Conservation (phyloP, 1,140 invertebrate genomes). For the Ceratoteleas bidentatus region DNA sequence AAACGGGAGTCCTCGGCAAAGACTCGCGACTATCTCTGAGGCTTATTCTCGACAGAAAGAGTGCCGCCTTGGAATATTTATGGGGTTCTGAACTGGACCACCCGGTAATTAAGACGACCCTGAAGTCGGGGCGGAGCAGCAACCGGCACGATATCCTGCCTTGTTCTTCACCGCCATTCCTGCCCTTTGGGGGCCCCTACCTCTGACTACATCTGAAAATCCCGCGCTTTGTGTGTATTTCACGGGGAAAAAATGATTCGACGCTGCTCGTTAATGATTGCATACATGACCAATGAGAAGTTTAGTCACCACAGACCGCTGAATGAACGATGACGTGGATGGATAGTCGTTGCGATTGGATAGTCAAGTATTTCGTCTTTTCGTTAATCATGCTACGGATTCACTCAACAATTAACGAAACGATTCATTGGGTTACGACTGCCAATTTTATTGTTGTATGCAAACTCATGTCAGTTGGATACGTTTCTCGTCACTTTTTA, state of each 20-base stretch:
- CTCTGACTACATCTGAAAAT: constrained; percentile 26
- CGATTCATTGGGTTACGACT: too few species aligned
- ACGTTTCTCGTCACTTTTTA: too few species aligned
- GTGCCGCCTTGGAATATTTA: constrained; percentile 77
- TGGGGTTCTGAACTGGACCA: constrained; percentile 78
- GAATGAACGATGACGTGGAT: constrained; percentile 46
- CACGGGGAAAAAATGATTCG: constrained; percentile 43
- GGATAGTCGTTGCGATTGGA: constrained; percentile 27
- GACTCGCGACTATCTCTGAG: constrained; percentile 63
- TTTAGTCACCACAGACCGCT: too few species aligned
- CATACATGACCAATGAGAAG: constrained; percentile 38
- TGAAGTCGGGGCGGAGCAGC: constrained; percentile 76
- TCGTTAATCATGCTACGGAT: constrained; percentile 4
- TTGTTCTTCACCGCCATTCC: constrained; percentile 69
- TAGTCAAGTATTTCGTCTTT: constrained; percentile 1
- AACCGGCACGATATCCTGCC: constrained; percentile 74
- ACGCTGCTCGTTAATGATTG: constrained; percentile 40
- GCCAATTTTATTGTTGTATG: too few species aligned
- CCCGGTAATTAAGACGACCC: constrained; percentile 78
- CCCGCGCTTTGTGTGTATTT: constrained; percentile 42
- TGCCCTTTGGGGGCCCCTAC: constrained; percentile 50
- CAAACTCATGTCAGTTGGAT: too few species aligned
- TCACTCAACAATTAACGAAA: neutral
- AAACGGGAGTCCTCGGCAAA: constrained; percentile 59
- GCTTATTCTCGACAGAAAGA: constrained; percentile 71